Percentiles rank a stretch among this genome's conserved stretches.
phyloP scores from a whole-genome alignment of 2,888 invertebrate species.

The Epinotia bilunana region DNA sequence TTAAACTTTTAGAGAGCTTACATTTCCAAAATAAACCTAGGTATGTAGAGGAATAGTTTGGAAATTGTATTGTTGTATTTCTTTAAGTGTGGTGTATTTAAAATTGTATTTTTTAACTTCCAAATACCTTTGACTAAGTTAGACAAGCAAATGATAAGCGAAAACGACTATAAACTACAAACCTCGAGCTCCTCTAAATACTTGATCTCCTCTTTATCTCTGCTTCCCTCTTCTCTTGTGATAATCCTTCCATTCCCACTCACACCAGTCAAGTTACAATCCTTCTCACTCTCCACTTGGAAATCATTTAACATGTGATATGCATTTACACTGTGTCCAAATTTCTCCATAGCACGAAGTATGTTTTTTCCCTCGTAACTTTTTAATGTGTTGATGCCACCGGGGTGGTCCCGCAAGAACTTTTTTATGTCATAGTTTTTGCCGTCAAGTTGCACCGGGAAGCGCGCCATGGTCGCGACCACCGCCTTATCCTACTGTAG shows the following conservation, averaged over 20 bases:
- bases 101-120: no score
- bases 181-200: conserved; percentile 78
- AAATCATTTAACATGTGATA: conserved; percentile 87
- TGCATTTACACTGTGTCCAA: conserved; percentile 86
- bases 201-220: conserved; percentile 65
- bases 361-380: conserved; percentile 83
- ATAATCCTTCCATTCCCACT: conserved; percentile 75
- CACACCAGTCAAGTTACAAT: conserved; percentile 70
- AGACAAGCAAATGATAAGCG: no score
- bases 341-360: conserved; percentile 80
- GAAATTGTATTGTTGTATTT: no score
- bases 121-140: no score
- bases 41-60: no score
- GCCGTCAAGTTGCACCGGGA: conserved; percentile 72
- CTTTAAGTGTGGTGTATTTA: no score
- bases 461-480: conserved; percentile 57
- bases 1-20: no score
- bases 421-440: conserved; percentile 86
- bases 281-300: conserved; percentile 76
- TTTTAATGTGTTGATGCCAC: conserved; percentile 87
- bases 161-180: conserved; percentile 46
- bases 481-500: conserved; percentile 50
- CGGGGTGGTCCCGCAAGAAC: conserved; percentile 90
- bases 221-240: conserved; percentile 64
- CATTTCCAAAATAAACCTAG: no score